A percentile compares a stretch with the other conserved stretches of the same genome.
These are phyloP conservation scores for Phaedon cochleariae DNA, from an alignment of 2,888 invertebrate species.

Conservation along the genomic window DNA sequence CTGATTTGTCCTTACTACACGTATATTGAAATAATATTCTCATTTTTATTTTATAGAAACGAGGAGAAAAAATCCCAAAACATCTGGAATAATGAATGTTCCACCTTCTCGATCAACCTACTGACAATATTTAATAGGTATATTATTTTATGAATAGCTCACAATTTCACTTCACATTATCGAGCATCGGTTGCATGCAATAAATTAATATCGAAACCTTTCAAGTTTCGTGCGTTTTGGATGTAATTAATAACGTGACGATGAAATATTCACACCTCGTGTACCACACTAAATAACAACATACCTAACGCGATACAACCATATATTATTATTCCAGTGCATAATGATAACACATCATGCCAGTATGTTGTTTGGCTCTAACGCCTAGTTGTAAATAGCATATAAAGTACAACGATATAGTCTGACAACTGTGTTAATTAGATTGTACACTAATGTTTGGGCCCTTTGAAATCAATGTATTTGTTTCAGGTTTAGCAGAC, in stretches of 20 bases:
- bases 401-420: not conserved
- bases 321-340: constrained; percentile 21
- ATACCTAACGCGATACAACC: constrained; percentile 5
- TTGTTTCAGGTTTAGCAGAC: too few species aligned
- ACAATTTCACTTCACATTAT: constrained; percentile 18
- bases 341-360: constrained; percentile 20
- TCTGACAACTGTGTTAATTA: not conserved
- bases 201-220: constrained; percentile 27
- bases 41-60: too few species aligned
- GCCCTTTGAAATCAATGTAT: too few species aligned
- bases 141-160: not conserved
- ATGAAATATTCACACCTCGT: constrained; percentile 22
- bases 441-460: not conserved
- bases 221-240: constrained; percentile 23
- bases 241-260: constrained; percentile 23
- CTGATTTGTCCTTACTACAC: too few species aligned
- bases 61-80: too few species aligned
- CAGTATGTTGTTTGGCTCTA: constrained; percentile 19
- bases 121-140: too few species aligned
- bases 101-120: too few species aligned
- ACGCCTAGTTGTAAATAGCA: constrained; percentile 6
- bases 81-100: too few species aligned
- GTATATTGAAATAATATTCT: too few species aligned
- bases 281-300: constrained; percentile 14
- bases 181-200: constrained; percentile 13